Evolutionary conservation across 64 coral and sea anemone genomes (phyloP).

Genomic region (Porites lutea): DNA sequence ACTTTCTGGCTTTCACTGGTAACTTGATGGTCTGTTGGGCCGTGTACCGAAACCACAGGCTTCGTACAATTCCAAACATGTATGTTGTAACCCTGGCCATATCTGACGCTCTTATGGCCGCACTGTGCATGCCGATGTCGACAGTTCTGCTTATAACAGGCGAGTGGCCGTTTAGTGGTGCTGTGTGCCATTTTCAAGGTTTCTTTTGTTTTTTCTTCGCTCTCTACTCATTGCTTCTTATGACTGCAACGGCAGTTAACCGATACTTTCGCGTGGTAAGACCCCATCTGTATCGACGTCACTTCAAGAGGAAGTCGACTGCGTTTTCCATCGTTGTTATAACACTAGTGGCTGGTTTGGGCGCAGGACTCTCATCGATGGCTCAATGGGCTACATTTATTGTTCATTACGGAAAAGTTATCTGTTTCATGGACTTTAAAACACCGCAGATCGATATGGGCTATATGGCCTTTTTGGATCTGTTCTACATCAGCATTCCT

Average conservation of each 20-base stretch:
- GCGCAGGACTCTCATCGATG: slow-evolving; percentile 38
- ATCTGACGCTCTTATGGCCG: slow-evolving; percentile 72
- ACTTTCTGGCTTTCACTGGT: slow-evolving; percentile 50
- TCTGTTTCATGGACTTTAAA: slow-evolving; percentile 62
- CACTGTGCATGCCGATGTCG: slow-evolving; percentile 63
- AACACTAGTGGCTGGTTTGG: slow-evolving; percentile 23
- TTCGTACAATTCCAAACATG: slow-evolving; percentile 73
- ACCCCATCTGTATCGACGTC: slow-evolving; percentile 38
- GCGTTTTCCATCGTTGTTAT: slow-evolving; percentile 19
- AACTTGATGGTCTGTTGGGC: slow-evolving; percentile 79
- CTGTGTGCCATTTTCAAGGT: slow-evolving; percentile 75
- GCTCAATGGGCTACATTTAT: slow-evolving; percentile 25
- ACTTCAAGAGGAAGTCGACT: slow-evolving; percentile 45
- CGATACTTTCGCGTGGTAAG: slow-evolving; percentile 74
- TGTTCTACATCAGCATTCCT: slow-evolving; percentile 44
- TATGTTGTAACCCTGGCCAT: slow-evolving; percentile 60
- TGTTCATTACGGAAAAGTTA: slow-evolving; percentile 68
- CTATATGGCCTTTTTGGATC: slow-evolving; percentile 56
- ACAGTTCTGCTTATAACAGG: slow-evolving; percentile 42
- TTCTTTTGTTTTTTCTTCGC: slow-evolving; percentile 69
- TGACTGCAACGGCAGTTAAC: slow-evolving; percentile 75
- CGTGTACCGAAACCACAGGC: slow-evolving; percentile 52
- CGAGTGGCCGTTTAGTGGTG: background rate
- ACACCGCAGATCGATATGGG: slow-evolving; percentile 21
- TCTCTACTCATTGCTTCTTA: slow-evolving; percentile 56